Conservation (phyloP, 2,113 vertebrate species). For the Chaetodon auriga region DNA sequence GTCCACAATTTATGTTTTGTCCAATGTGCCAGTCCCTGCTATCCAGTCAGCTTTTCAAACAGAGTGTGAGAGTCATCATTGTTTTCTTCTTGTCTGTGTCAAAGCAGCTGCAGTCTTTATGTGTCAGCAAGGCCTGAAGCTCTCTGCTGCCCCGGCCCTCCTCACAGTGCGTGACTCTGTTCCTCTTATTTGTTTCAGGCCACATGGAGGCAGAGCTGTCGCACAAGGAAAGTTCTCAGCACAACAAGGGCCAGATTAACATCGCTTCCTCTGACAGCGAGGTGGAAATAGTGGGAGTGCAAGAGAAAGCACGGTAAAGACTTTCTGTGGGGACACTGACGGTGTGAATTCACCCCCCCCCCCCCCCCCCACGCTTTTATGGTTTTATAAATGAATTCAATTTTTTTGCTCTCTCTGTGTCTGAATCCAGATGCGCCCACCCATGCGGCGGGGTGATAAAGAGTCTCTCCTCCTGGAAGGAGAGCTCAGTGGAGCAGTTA, state of each 20-base stretch:
- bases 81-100: slow-evolving; percentile 57
- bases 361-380: too few relatives aligned
- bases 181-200: slow-evolving; percentile 83
- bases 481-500: slow-evolving; percentile 83
- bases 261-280: slow-evolving; percentile 95
- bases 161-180: slow-evolving; percentile 59
- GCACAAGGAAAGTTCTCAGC: slow-evolving; percentile 84
- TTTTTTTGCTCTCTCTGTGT: not conserved
- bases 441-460: slow-evolving; percentile 96
- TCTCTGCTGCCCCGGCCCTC: slow-evolving; percentile 22
- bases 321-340: not conserved
- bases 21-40: slow-evolving; percentile 38
- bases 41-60: slow-evolving; percentile 31
- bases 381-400: slow-evolving; percentile 10
- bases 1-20: slow-evolving; percentile 42
- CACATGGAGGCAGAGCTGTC: slow-evolving; percentile 87
- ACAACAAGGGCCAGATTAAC: slow-evolving; percentile 91
- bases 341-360: not conserved
- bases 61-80: slow-evolving; percentile 53
- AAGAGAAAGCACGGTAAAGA: slow-evolving; percentile 92
- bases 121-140: slow-evolving; percentile 63
- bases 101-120: slow-evolving; percentile 62
- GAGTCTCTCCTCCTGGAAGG: slow-evolving; percentile 95
- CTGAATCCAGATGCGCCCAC: slow-evolving; percentile 87
- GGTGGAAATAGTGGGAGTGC: slow-evolving; percentile 97